Evolutionary conservation across 2,888 invertebrate species (phyloP), one percentile per base, ranked within the genome.

Genomic region (Heliconius ismenius): DNA sequence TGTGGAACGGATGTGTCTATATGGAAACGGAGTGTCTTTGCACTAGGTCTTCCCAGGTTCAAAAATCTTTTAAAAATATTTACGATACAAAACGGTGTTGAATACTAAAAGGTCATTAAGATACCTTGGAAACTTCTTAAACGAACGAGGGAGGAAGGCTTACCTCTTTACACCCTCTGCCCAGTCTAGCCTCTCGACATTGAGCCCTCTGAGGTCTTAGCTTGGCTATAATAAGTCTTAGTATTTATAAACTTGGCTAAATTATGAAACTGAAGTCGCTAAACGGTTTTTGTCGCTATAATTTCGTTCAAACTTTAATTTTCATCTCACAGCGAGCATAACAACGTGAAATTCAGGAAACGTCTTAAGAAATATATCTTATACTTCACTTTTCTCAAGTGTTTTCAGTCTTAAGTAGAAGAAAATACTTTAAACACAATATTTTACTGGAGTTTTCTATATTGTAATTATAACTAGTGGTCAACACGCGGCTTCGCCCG

Each of bases 161-260:
- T 79, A 64, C 76, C 78, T 76, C 84, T 86, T 82, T 82, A 81
- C 81, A 83, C 77, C 83, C 79, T 74, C 75, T 73, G 70, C 87
- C 80, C 87, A 82, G 84, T 81, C 81, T 80, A 62, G 83, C 87
- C 86, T 85, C 88, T 89, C 82, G 79, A 88, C 86, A 86, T 85
- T 85, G 88, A 86, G 78, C 75, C 75, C 65, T 84, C 86, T 86
- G 84, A 85, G 83, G 78, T 81, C 81, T 83, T 84, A 82, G 83
- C 84, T 83, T 80, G 81, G 81, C 82, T 81, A 84, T 82, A 84
- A 84, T 84, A 83, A 83, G 80, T 81, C 65, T 75, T 68, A 73
- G 77, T 76, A 76, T 79, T 79, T 79, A 77, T 74, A 74, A 79
- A 79, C 78, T 74, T 78, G 73, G 54, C 74, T 72, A 76, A 79